Evolutionary conservation across 2,888 invertebrate species (phyloP), one percentile per base, ranked within the genome.

Genomic region (Calliopum simillimum): DNA sequence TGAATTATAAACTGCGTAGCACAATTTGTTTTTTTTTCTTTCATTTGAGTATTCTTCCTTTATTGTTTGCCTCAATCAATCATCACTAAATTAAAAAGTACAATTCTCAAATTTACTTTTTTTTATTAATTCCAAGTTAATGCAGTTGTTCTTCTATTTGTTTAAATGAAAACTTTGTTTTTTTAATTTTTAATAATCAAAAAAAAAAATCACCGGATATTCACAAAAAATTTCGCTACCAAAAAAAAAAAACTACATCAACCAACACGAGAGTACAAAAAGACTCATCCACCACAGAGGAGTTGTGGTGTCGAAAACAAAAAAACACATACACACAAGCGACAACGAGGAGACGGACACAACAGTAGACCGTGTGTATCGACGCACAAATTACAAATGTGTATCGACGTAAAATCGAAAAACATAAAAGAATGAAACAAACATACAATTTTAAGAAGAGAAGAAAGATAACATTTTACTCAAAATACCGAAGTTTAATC

Each of bases 381-480:
- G 49, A 72, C 64, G 76, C 73, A 74, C 73, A 73, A 75, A 74
- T 71, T 74, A 74, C n/a, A n/a, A n/a, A n/a, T n/a, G n/a, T n/a
- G n/a, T n/a, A n/a, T n/a, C n/a, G n/a, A n/a, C n/a, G n/a, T n/a
- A n/a, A n/a, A n/a, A n/a, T n/a, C n/a, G n/a, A n/a, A n/a, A n/a
- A n/a, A n/a, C n/a, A n/a, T n/a, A n/a, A n/a, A n/a, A n/a, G n/a
- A n/a, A n/a, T n/a, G n/a, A n/a, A n/a, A n/a, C n/a, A n/a, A n/a
- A n/a, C n/a, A n/a, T n/a, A n/a, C n/a, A n/a, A n/a, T n/a, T n/a
- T n/a, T n/a, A n/a, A n/a, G n/a, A n/a, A n/a, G n/a, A n/a, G n/a
- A n/a, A n/a, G n/a, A n/a, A n/a, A n/a, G n/a, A n/a, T n/a, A n/a
- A n/a, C n/a, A n/a, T n/a, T n/a, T n/a, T n/a, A n/a, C n/a, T n/a